Evolutionary conservation across 2,113 vertebrate genomes (phyloP).

Genomic region (Antigone vipio): DNA sequence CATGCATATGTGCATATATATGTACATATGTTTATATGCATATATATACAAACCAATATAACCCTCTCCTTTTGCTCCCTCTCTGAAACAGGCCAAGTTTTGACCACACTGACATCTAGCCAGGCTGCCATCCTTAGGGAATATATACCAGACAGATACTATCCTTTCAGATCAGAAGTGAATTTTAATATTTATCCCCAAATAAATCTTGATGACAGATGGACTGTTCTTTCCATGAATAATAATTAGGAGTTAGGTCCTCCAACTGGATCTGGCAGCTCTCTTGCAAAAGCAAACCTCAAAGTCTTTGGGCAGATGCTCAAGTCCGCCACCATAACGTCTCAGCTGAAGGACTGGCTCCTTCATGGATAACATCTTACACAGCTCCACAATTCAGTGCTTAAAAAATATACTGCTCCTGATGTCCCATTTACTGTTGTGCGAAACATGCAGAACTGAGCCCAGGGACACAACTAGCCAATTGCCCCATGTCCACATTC

Average conservation of each 20-base stretch:
- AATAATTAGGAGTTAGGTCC: neutral
- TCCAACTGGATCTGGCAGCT: neutral
- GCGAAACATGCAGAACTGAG: neutral
- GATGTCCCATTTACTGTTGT: neutral
- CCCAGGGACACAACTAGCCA: neutral
- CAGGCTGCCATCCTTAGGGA: neutral
- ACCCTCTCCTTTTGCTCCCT: neutral
- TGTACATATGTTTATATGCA: too few species aligned
- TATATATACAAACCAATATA: neutral
- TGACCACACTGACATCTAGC: neutral
- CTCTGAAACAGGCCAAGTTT: neutral
- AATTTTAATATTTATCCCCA: constrained; percentile 1
- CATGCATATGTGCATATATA: neutral
- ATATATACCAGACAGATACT: neutral
- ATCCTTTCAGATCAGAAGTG: neutral
- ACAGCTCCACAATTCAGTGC: neutral
- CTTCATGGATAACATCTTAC: neutral
- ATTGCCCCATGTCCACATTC: neutral
- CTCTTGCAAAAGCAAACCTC: neutral
- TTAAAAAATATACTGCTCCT: neutral
- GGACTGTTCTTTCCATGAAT: neutral
- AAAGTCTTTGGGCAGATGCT: neutral
- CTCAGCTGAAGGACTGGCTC: neutral
- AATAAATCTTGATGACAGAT: constrained; percentile 31
- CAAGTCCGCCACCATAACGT: neutral